Evolutionary conservation across 2,113 vertebrate species (phyloP), one percentile per base, ranked within the genome.

Genomic region (Barnardius zonarius): DNA sequence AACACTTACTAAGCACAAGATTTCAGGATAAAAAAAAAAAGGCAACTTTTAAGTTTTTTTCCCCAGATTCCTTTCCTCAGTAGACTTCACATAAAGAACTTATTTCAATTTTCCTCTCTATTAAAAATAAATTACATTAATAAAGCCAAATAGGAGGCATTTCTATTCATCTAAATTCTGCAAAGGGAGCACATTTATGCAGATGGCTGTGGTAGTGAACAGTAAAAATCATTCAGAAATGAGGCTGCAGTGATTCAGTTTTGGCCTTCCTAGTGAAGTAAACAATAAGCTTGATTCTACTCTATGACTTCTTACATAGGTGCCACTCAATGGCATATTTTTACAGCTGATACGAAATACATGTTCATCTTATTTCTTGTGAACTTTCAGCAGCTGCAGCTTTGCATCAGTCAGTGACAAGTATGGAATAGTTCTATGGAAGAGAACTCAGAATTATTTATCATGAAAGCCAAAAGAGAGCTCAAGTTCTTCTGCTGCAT

Each of bases 1-100:
- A 97, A 96, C 93, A 96, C 95, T 96, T 97, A 97, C 90, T 95
- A 96, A 96, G 93, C 92, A 96, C 92, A 92, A 96, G 95, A 96
- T 96, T 95, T 96, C 93, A 88, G 90, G 95, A 96, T 95, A 96
- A 83, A 96, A 97, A 91, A 93, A 55, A 13, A 19, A 39, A 39
- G 39, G 39, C 39, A 95, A 94, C 90, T 96, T 96, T 84, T 73
- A 96, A 96, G 95, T 82, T 96, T 96, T 95, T 95, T 95, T 93
- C 92, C 95, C 96, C 52, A 90, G 95, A 96, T 96, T 94, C 93
- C 69, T 94, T 95, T 86, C 73, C 96, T 96, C 95, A 91, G 92
- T 80, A 96, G 95, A 86, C 31, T 94, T 94, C 93, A 92, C 95
- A 93, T 91, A 96, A 96, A 96, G 88, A 95, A 96, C 76, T 93